These are phyloP conservation scores for Xiphorhynchus erythropygius DNA, from an alignment of 2,797 vertebrate genomes.

Conservation along the genomic window DNA sequence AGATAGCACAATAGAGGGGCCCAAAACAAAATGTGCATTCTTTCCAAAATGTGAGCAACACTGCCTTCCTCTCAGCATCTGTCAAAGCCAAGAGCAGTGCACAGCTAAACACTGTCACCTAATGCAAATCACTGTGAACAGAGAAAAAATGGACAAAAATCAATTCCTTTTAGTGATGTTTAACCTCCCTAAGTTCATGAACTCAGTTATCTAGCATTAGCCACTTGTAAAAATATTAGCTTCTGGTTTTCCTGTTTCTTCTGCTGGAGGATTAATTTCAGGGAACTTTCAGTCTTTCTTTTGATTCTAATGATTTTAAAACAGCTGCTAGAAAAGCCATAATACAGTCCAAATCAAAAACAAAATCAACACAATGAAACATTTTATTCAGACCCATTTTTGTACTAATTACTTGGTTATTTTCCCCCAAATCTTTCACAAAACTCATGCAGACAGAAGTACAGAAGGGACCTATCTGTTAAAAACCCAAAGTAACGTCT, in stretches of 20 bases:
- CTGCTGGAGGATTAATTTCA: conserved; percentile 63
- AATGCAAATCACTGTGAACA: not conserved
- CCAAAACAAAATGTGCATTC: not conserved
- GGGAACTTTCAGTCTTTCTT: conserved; percentile 47
- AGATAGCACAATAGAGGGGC: not conserved
- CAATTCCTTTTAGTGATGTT: conserved; percentile 6
- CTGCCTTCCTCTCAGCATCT: not conserved
- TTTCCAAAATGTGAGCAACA: not conserved
- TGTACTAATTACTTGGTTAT: not conserved
- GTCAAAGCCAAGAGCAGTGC: not conserved
- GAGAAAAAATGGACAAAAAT: not conserved
- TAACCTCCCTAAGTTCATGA: conserved; percentile 64
- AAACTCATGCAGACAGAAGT: not conserved
- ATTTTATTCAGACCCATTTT: conserved; percentile 1
- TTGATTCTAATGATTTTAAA: conserved; percentile 54
- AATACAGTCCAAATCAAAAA: conserved; percentile 7
- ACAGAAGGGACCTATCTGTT: not conserved
- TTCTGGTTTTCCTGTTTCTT: conserved; percentile 71
- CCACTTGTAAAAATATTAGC: conserved; percentile 71
- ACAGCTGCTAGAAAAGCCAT: conserved; percentile 19
- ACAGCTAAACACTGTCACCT: not conserved
- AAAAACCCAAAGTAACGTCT: not conserved
- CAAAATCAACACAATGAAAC: conserved; percentile 1
- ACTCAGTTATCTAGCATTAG: conserved; percentile 72
- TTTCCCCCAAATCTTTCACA: not conserved